Evolutionary conservation across 2,797 vertebrate species (phyloP).

Genomic region (Leptoclinus maculatus): DNA sequence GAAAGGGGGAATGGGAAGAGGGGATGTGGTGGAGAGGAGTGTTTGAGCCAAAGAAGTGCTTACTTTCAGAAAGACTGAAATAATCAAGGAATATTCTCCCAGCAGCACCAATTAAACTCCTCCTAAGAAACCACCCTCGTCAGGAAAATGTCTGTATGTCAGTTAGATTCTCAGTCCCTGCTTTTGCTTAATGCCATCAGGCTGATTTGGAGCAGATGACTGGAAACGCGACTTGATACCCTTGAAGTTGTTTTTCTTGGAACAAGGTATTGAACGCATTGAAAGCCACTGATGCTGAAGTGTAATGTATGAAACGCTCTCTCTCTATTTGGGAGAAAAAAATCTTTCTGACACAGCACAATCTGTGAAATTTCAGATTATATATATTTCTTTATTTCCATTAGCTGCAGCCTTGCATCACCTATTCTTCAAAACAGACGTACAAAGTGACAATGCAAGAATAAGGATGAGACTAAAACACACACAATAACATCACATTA

Average conservation of each 20-base stretch:
- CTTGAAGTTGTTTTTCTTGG: constrained; percentile 15
- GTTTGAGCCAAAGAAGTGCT: constrained; percentile 30
- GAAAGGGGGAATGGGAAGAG: background rate
- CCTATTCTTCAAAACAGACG: background rate
- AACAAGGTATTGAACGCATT: background rate
- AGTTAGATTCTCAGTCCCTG: constrained; percentile 30
- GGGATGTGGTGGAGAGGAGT: background rate
- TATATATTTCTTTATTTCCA: background rate
- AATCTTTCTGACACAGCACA: background rate
- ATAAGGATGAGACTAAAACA: background rate
- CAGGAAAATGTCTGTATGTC: constrained; percentile 26
- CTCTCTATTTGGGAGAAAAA: no score
- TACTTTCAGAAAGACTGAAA: constrained; percentile 44
- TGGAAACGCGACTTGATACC: constrained; percentile 13
- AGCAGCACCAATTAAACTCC: constrained; percentile 59
- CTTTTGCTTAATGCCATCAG: constrained; percentile 32
- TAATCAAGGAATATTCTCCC: constrained; percentile 41
- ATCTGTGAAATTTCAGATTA: background rate
- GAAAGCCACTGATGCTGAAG: background rate
- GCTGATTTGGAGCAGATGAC: constrained; percentile 8
- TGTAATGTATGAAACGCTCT: background rate
- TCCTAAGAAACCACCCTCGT: constrained; percentile 45
- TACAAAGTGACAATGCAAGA: background rate
- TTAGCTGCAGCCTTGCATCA: background rate
- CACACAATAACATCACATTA: background rate